Conservation (phyloP, 2,797 vertebrate genomes). For the Oophaga sylvatica region DNA sequence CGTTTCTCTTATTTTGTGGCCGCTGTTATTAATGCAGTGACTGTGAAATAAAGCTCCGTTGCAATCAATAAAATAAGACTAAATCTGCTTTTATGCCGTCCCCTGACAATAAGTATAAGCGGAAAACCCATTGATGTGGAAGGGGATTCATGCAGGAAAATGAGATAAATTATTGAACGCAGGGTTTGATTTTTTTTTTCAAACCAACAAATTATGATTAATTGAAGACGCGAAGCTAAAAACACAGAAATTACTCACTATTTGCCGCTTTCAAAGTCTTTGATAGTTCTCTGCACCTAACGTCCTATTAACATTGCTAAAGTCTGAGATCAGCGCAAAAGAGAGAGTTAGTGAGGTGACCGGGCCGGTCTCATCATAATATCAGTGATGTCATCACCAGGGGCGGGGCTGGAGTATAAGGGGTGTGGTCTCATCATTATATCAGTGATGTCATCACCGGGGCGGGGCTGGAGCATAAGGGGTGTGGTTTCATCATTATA, state of each 20-base stretch:
- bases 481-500: not conserved
- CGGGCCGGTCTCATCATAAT: no score
- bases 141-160: slow-evolving; percentile 56
- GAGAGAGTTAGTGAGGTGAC: not conserved
- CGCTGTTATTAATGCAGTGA: slow-evolving; percentile 57
- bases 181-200: slow-evolving; percentile 54
- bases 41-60: slow-evolving; percentile 54
- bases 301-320: not conserved
- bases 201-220: slow-evolving; percentile 62
- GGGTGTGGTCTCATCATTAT: no score
- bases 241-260: slow-evolving; percentile 30
- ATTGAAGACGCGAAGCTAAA: slow-evolving; percentile 55
- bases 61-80: slow-evolving; percentile 62
- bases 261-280: slow-evolving; percentile 15
- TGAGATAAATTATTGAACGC: slow-evolving; percentile 57
- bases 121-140: slow-evolving; percentile 53
- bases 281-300: slow-evolving; percentile 13
- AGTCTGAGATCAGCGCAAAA: not conserved
- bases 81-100: slow-evolving; percentile 56
- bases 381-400: no score
- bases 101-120: slow-evolving; percentile 51
- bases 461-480: no score
- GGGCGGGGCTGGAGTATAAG: no score
- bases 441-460: no score
- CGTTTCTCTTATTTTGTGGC: slow-evolving; percentile 31